Percentiles rank a stretch among this genome's conserved stretches.
Evolutionary conservation across 2,888 invertebrate genomes (phyloP).

Genomic region (Gibbula magus): DNA sequence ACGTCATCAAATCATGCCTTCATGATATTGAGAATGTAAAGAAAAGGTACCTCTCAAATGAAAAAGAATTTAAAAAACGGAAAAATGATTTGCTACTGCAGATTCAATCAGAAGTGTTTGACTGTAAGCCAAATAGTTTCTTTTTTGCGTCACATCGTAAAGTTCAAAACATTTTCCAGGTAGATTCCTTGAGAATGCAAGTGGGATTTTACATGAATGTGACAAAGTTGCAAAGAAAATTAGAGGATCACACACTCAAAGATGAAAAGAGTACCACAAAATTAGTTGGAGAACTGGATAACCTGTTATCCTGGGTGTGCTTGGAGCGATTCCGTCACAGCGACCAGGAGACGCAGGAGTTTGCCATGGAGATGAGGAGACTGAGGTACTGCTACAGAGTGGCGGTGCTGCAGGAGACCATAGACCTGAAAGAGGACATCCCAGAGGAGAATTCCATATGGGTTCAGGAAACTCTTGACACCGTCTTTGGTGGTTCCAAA

Average conservation of each 20-base stretch:
- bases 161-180: background rate
- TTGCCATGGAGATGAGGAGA: slow-evolving; percentile 42
- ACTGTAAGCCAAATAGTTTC: too few relatives aligned
- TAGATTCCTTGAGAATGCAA: background rate
- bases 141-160: background rate
- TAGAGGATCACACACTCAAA: background rate
- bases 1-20: background rate
- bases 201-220: background rate
- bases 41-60: background rate
- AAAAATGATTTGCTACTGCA: background rate
- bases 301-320: background rate
- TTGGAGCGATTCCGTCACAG: background rate
- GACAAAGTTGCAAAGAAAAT: background rate
- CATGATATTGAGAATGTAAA: background rate
- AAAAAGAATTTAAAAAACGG: background rate
- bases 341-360: slow-evolving; percentile 45
- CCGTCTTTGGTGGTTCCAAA: slow-evolving; percentile 76
- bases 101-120: background rate
- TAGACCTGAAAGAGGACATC: background rate
- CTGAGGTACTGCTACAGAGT: slow-evolving; percentile 26
- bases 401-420: slow-evolving; percentile 23
- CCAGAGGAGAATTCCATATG: slow-evolving; percentile 1
- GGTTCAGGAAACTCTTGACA: background rate
- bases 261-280: background rate
- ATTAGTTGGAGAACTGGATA: background rate